A percentile compares a stretch with the other conserved stretches of the same genome.
Conservation (phyloP, 2,888 invertebrate genomes). For the Blera fallax region DNA sequence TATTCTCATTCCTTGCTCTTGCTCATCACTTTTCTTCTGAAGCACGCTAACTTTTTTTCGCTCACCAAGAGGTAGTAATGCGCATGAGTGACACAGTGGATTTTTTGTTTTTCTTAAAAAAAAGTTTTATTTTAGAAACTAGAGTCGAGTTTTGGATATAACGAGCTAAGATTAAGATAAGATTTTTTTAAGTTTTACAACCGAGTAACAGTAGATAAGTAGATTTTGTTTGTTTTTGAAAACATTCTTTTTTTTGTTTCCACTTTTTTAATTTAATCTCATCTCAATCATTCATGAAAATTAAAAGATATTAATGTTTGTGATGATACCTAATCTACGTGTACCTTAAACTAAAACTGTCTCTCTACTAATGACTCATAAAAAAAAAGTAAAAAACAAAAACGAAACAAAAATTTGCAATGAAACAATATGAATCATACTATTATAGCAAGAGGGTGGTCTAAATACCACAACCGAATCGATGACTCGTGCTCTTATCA, state of each 20-base stretch:
- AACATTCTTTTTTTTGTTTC: conserved; percentile 35
- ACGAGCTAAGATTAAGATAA: background rate
- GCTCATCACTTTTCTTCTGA: conserved; percentile 27
- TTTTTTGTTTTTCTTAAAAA: background rate
- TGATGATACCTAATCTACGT: conserved; percentile 42
- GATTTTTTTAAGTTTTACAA: conserved; percentile 5
- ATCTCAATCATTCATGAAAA: conserved; percentile 61
- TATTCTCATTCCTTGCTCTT: conserved; percentile 32
- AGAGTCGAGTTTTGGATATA: background rate
- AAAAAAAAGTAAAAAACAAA: conserved; percentile 17
- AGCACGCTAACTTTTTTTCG: conserved; percentile 53
- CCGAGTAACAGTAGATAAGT: conserved; percentile 19
- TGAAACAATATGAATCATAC: conserved; percentile 69
- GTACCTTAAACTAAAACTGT: conserved; percentile 29
- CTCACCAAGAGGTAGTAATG: conserved; percentile 23
- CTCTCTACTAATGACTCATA: conserved; percentile 36
- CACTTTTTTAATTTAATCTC: conserved; percentile 43
- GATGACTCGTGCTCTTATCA: conserved; percentile 97
- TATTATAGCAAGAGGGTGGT: conserved; percentile 94
- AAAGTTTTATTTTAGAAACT: conserved; percentile 1
- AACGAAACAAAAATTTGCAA: conserved; percentile 46
- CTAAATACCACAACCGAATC: conserved; percentile 94
- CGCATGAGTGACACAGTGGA: conserved; percentile 44
- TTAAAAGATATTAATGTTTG: conserved; percentile 28
- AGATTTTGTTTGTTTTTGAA: conserved; percentile 28